Evolutionary conservation across 2,113 vertebrate genomes (phyloP).

Genomic region (Lasiurus borealis): DNA sequence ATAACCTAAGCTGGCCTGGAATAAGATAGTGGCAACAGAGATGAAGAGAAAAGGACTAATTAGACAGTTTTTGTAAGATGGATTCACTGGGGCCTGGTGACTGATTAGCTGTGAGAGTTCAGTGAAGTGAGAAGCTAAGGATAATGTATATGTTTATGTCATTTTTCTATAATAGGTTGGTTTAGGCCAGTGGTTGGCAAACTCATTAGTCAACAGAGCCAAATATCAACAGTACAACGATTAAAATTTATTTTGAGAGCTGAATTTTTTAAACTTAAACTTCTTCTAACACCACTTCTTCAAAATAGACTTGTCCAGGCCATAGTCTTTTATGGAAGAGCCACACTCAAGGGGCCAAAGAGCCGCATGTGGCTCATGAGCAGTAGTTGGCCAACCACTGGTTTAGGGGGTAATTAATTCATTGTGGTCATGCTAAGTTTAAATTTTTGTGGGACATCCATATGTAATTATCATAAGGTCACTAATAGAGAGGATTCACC

Average conservation of each 20-base stretch:
- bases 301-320: too few species aligned
- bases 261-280: too few species aligned
- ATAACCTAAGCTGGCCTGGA: not conserved
- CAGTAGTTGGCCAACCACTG: too few species aligned
- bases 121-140: not conserved
- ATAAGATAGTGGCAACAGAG: not conserved
- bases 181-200: not conserved
- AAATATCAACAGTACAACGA: too few species aligned
- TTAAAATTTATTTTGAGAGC: too few species aligned
- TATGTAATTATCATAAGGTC: not conserved
- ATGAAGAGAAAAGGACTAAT: not conserved
- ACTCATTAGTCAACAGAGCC: too few species aligned
- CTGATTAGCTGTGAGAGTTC: not conserved
- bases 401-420: not conserved
- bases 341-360: too few species aligned
- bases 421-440: not conserved
- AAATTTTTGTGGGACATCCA: not conserved
- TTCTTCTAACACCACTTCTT: too few species aligned
- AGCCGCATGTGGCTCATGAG: too few species aligned
- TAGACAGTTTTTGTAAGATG: not conserved
- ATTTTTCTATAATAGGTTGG: not conserved
- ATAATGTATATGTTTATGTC: not conserved
- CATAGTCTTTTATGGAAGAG: too few species aligned
- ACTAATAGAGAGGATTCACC: not conserved
- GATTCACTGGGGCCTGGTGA: not conserved